Base-by-base conservation (phyloP, 1,140 invertebrate species). In the Aphelenchoides avenae region DNA sequence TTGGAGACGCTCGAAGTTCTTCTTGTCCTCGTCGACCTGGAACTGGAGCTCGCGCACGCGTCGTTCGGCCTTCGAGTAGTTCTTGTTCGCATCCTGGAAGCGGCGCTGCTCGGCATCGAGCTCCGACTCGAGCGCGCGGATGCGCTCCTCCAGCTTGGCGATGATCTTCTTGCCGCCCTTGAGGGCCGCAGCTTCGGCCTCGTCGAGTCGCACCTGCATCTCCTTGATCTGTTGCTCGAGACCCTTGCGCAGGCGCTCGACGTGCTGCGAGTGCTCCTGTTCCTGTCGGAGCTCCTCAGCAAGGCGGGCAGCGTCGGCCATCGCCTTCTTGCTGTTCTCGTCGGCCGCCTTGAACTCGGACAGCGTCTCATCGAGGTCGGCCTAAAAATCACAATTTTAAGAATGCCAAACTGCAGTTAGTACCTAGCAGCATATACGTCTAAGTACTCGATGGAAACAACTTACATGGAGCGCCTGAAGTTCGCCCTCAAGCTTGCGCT, bases 131-230 rank as follows among this genome's bases (percentile, higher is more conserved):
- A 84, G 81, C 93, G 91, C 66, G 88, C 85, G 62, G 30, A 73
- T 68, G 36, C 71, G 65, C 49, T 76, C 51, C 29, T 74, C 73
- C 15, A 74, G 68, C 66, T 72, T 76, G n/a, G n/a, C n/a, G n/a
- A n/a, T n/a, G n/a, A n/a, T n/a, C n/a, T n/a, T 92, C 80, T 98
- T 96, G 79, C 92, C 92, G 77, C 92, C 93, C 83, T 97, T 97
- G 55, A 95, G 86, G 33, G 91, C 91, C 76, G 90, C 89, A 62
- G 87, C 87, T 79, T 97, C 92, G 64, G 91, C 89, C 79, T 95
- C 91, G 75, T 96, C 91, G 68, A 96, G 82, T 76, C 91, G 86
- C 26, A 76, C 67, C 80, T 96, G 93, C 67, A 98, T 82, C 78
- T 97, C 93, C 84, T 97, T 96, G 81, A 74, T 44, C 40, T 71